A percentile compares a stretch with the other conserved stretches of the same genome.
These are phyloP conservation scores for Eurytoma adleriae DNA, from an alignment of 2,888 invertebrate species.

Conservation along the genomic window DNA sequence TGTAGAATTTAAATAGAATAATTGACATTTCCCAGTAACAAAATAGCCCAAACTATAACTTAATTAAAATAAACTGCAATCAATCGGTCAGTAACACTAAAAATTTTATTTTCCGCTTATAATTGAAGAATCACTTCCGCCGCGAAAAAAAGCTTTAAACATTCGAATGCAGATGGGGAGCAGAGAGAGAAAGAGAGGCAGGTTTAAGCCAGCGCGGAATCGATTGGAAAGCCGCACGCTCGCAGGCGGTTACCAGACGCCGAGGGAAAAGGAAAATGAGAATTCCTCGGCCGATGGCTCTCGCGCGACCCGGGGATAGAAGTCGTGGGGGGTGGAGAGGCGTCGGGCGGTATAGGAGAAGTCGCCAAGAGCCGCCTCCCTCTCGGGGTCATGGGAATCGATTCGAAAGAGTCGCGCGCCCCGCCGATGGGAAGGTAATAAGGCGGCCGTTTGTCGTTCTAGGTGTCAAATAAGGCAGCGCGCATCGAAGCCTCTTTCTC, in stretches of 20 bases:
- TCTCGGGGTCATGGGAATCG: slow-evolving; percentile 54
- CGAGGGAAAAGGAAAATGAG: slow-evolving; percentile 51
- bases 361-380: no score
- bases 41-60: no score
- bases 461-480: slow-evolving; percentile 71
- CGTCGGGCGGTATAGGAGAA: slow-evolving; percentile 1
- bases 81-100: no score
- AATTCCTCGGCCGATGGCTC: slow-evolving; percentile 55
- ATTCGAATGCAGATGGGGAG: no score
- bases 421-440: slow-evolving; percentile 69
- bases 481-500: slow-evolving; percentile 64
- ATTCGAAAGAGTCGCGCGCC: slow-evolving; percentile 48
- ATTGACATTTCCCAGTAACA: no score
- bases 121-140: no score
- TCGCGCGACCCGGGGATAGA: not conserved
- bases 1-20: no score
- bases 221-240: not conserved
- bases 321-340: slow-evolving; percentile 10
- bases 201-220: not conserved
- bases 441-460: slow-evolving; percentile 72
- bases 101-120: no score
- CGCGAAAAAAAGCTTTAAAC: no score
- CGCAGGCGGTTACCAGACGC: not conserved
- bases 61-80: no score
- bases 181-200: no score